These are phyloP conservation scores for Drosophila teissieri DNA, from an alignment of 1,140 invertebrate species.

Conservation along the genomic window DNA sequence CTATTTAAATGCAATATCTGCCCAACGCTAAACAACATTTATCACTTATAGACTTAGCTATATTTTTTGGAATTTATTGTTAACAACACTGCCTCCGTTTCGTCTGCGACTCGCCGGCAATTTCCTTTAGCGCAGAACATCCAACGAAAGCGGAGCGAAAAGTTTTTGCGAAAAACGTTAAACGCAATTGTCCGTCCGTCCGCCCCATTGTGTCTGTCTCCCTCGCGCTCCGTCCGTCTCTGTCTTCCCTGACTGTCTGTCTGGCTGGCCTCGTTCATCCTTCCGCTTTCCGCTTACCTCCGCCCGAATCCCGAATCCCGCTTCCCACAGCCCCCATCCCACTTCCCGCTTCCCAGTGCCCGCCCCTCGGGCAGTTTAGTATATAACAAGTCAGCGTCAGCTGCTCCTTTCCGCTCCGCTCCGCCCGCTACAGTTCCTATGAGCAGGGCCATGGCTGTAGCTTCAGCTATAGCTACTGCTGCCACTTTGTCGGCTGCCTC, in stretches of 20 bases:
- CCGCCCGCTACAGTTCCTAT: constrained; percentile 23
- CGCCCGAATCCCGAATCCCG: constrained; percentile 22
- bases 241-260: constrained; percentile 47
- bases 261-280: constrained; percentile 68
- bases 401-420: constrained; percentile 60
- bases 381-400: constrained; percentile 82
- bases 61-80: constrained; percentile 4
- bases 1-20: background rate
- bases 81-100: constrained; percentile 40
- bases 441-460: constrained; percentile 6
- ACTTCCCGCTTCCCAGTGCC: constrained; percentile 9
- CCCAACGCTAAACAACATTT: background rate
- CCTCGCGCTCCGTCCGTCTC: constrained; percentile 20
- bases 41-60: background rate
- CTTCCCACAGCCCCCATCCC: constrained; percentile 21
- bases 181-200: constrained; percentile 68
- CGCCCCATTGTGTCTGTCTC: constrained; percentile 32
- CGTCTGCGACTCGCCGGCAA: constrained; percentile 43
- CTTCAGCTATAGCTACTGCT: constrained; percentile 28
- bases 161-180: constrained; percentile 81
- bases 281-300: constrained; percentile 75
- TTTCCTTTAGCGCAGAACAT: constrained; percentile 55
- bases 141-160: constrained; percentile 69
- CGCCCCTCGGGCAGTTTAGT: constrained; percentile 67
- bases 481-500: constrained; percentile 78